A percentile compares a stretch with the other conserved stretches of the same genome.
Evolutionary conservation across 2,797 vertebrate species (phyloP).

Genomic region (Sternarchorhynchus goeldii): DNA sequence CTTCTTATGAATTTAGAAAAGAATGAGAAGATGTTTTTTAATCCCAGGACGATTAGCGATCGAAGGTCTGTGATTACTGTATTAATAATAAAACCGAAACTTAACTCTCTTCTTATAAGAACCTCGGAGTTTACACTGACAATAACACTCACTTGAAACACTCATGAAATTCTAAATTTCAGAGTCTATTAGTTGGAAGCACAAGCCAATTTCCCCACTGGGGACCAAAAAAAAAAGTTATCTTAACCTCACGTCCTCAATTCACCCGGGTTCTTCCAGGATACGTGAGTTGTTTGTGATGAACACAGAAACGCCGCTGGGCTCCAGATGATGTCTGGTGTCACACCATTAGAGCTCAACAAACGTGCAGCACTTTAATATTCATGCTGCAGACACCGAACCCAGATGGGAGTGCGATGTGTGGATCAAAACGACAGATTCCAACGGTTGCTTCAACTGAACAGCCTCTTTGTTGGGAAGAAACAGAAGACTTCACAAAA

Average conservation of each 20-base stretch:
- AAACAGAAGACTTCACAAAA: constrained; percentile 32
- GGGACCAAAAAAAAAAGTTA: too few species aligned
- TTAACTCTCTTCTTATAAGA: too few species aligned
- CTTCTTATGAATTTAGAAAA: too few species aligned
- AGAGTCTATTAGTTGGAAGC: too few species aligned
- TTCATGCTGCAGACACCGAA: constrained; percentile 25
- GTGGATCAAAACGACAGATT: constrained; percentile 32
- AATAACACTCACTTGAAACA: too few species aligned
- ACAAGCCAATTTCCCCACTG: too few species aligned
- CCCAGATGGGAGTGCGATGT: constrained; percentile 39
- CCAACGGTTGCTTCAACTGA: constrained; percentile 32
- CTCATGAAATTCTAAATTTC: too few species aligned
- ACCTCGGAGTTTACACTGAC: too few species aligned
- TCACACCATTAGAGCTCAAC: constrained; percentile 26
- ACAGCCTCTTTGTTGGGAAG: constrained; percentile 8
- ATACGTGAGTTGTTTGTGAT: constrained; percentile 12
- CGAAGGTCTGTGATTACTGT: too few species aligned
- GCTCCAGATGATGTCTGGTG: constrained; percentile 24
- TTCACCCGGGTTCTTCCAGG: not conserved
- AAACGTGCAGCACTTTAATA: constrained; percentile 37
- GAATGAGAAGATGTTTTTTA: too few species aligned
- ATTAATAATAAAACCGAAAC: too few species aligned
- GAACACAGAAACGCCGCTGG: constrained; percentile 20
- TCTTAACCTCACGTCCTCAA: not conserved
- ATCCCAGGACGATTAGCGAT: too few species aligned